phyloP scores from a whole-genome alignment of 2,888 invertebrate species.

The Drosophila paramelanica region DNA sequence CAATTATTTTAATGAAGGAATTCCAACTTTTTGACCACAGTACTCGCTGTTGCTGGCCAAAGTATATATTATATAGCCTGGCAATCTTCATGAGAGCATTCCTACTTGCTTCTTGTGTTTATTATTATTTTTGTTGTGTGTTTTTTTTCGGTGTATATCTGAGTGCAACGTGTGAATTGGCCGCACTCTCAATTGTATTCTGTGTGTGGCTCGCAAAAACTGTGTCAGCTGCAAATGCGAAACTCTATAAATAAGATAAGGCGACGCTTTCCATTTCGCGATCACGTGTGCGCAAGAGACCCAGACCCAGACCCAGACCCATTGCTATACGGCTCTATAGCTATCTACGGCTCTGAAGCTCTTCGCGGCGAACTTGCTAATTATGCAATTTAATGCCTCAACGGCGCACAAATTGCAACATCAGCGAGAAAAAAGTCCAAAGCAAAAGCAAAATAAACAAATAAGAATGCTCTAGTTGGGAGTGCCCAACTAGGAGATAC shows the following conservation, averaged over 20 bases:
- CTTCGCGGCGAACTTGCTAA: constrained; percentile 61
- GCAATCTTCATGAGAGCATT: too few species aligned
- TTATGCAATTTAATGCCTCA: constrained; percentile 74
- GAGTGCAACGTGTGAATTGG: constrained; percentile 50
- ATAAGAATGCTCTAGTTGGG: too few species aligned
- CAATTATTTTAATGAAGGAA: too few species aligned
- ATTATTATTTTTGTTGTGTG: too few species aligned
- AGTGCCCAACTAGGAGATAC: too few species aligned
- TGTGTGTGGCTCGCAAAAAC: constrained; percentile 24
- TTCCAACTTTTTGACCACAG: too few species aligned
- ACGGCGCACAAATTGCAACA: constrained; percentile 56
- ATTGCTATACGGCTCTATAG: constrained; percentile 6
- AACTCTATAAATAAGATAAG: constrained; percentile 52
- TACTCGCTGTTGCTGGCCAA: too few species aligned
- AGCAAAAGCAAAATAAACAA: background rate
- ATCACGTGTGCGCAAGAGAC: constrained; percentile 54
- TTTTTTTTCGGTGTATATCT: constrained; percentile 5
- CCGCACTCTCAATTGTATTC: constrained; percentile 49
- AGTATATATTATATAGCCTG: too few species aligned
- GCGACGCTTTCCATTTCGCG: constrained; percentile 72
- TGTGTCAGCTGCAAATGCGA: constrained; percentile 52
- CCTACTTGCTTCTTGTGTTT: too few species aligned
- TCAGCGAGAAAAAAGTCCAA: constrained; percentile 40
- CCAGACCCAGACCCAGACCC: constrained; percentile 11
- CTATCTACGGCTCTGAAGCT: constrained; percentile 7